Evolutionary conservation across 1,140 invertebrate genomes (phyloP), one percentile per base, ranked within the genome.

Genomic region (Steinernema khuongi): DNA sequence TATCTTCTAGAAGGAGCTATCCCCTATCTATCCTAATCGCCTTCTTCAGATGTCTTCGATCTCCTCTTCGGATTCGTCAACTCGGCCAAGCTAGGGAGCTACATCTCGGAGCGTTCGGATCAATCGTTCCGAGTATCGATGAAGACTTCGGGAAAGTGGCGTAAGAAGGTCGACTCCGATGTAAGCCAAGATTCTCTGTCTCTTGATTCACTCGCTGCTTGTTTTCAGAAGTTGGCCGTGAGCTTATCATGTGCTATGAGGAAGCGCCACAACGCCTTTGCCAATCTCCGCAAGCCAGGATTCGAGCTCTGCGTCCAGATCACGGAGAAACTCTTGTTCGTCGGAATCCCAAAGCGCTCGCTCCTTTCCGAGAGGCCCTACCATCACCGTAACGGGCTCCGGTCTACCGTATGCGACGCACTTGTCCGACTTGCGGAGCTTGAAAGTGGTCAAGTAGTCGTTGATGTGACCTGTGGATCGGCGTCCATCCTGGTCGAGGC

Each of bases 1-100:
- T 60, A 14, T 7, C 4, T 7, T 7, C 14, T 11, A 14, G 26
- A 26, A 60, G 14, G 11, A n/a, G 7, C 11, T 60, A 22, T 26
- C 50, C 4, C 22, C 26, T 60, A 17, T n/a, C 22, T 41, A 11
- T 41, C 36, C n/a, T 7, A 7, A 41, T n/a, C 36, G 50, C 26
- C n/a, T n/a, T n/a, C n/a, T 60, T 60, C 19, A 60, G 50, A 60
- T n/a, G 7, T 60, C 50, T 60, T 60, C 26, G 26, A 60, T 60
- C 22, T 4, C 4, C 50, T 60, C 22, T 60, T 60, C 22, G 50
- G 50, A 22, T 60, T 7, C 50, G 4, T 60, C 2, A n/a, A 14
- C 14, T 11, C 50, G 50, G 7, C 11, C 14, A 22, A 14, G 26
- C 14, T 22, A 11, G 7, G 19, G 22, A 22, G 26, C 26, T 60